Evolutionary conservation across 2,113 vertebrate species (phyloP).

Genomic region (Chauna torquata): DNA sequence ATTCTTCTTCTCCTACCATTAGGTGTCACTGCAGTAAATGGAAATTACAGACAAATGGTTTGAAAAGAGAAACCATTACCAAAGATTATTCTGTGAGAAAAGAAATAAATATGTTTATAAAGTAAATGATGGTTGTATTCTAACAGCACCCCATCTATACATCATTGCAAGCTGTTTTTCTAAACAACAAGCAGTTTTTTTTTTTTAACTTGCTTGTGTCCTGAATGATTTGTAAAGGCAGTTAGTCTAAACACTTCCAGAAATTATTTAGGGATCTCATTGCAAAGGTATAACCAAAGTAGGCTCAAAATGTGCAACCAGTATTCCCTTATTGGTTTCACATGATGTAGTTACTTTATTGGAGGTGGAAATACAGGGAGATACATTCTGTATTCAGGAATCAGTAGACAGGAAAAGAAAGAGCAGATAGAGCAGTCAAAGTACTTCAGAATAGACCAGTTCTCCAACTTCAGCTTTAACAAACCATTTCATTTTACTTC

Average conservation of each 20-base stretch:
- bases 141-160: not conserved
- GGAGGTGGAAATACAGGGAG: not conserved
- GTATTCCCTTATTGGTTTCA: not conserved
- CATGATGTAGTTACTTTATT: not conserved
- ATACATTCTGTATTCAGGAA: accelerated
- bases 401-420: not conserved
- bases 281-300: not conserved
- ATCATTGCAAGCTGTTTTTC: not conserved
- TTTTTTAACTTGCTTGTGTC: not conserved
- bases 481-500: not conserved
- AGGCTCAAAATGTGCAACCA: not conserved
- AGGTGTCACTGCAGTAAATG: slow-evolving; percentile 73
- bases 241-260: not conserved
- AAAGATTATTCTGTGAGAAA: slow-evolving; percentile 11
- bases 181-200: not conserved
- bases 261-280: not conserved
- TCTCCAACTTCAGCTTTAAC: not conserved
- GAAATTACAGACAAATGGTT: slow-evolving; percentile 58
- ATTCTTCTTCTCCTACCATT: slow-evolving; percentile 64
- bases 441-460: not conserved
- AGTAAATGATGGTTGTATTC: not conserved
- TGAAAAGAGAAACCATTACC: slow-evolving; percentile 14
- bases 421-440: not conserved
- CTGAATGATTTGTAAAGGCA: not conserved
- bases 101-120: not conserved